Evolutionary conservation across 2,113 vertebrate genomes (phyloP).

Genomic region (Leucopternis melanops): DNA sequence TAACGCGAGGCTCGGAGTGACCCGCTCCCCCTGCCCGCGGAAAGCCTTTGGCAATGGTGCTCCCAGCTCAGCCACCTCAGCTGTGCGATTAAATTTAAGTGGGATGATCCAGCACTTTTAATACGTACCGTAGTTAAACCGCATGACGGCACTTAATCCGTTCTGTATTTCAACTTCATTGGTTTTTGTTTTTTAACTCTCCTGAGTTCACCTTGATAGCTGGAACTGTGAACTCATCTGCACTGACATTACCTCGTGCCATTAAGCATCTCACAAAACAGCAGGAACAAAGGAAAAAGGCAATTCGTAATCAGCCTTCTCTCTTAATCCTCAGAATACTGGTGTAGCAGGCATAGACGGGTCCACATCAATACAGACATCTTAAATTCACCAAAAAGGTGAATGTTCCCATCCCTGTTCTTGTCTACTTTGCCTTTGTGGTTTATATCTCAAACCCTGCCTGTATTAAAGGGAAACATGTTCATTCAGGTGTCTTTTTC

Average conservation of each 20-base stretch:
- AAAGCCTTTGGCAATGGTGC: neutral
- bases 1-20: neutral
- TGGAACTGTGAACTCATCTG: neutral
- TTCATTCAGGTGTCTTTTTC: neutral
- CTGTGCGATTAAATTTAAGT: neutral
- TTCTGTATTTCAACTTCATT: neutral
- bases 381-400: neutral
- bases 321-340: neutral
- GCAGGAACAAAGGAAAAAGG: neutral
- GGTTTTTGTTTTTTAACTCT: neutral
- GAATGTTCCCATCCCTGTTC: neutral
- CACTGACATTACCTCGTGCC: neutral
- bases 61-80: neutral
- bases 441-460: neutral
- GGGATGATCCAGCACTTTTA: neutral
- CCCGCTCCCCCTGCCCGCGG: neutral
- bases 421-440: neutral
- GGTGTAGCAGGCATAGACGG: neutral
- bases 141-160: neutral
- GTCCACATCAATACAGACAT: neutral
- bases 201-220: neutral
- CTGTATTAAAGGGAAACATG: neutral
- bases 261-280: neutral
- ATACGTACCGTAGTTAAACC: neutral
- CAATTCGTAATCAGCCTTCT: neutral